Percentiles rank a stretch among this genome's conserved stretches.
phyloP scores from a whole-genome alignment of 2,888 invertebrate species.

The Exephanes ischioxanthus region DNA sequence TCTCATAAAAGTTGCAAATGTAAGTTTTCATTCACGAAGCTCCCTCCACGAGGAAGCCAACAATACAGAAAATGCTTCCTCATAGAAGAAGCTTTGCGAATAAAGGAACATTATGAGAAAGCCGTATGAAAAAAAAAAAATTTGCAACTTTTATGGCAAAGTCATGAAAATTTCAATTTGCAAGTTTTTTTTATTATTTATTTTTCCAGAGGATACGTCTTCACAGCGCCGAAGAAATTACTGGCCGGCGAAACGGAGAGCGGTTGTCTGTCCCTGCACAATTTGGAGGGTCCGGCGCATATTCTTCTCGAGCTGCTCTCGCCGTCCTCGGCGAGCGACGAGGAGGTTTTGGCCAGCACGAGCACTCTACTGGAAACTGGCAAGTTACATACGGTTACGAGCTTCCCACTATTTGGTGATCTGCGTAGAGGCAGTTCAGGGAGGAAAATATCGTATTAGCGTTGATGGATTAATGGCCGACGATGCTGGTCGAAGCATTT shows the following conservation, averaged over 20 bases:
- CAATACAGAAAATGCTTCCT: no score
- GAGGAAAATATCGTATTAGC: neutral
- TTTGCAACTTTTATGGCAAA: no score
- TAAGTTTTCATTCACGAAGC: no score
- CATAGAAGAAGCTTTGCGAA: no score
- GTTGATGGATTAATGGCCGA: conserved; percentile 4
- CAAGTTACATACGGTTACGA: conserved; percentile 62
- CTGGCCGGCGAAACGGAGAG: conserved; percentile 81
- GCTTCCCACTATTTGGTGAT: neutral
- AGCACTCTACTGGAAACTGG: conserved; percentile 76
- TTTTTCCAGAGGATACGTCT: conserved; percentile 79
- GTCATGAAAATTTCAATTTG: no score
- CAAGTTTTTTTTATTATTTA: no score
- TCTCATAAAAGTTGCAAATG: no score
- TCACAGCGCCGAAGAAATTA: conserved; percentile 80
- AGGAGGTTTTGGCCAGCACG: conserved; percentile 76
- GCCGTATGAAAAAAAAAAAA: no score
- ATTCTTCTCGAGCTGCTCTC: conserved; percentile 78
- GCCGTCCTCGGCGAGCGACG: conserved; percentile 69
- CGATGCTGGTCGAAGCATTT: conserved; percentile 8
- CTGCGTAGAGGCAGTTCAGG: neutral
- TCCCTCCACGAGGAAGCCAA: no score
- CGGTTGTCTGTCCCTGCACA: conserved; percentile 82
- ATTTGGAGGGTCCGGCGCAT: conserved; percentile 81
- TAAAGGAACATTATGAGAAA: no score